A percentile compares a stretch with the other conserved stretches of the same genome.
Evolutionary conservation across 2,113 vertebrate genomes (phyloP).

Genomic region (Nesogale talazaci): DNA sequence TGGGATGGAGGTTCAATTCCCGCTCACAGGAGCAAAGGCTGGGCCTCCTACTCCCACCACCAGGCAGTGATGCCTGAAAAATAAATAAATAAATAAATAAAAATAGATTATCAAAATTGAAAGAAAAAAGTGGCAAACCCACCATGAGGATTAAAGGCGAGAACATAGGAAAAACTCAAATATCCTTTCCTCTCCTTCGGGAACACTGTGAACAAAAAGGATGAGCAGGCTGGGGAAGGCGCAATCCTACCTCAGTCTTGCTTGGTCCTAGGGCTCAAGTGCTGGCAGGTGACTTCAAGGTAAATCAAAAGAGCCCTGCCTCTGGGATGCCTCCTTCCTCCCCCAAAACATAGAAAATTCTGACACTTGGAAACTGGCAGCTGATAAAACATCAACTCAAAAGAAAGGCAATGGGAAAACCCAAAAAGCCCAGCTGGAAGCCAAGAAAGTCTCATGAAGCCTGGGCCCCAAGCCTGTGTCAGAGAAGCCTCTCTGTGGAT

Average conservation of each 20-base stretch:
- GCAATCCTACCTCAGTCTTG: not conserved
- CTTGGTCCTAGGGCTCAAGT: not conserved
- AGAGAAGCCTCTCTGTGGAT: not conserved
- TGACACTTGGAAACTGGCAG: not conserved
- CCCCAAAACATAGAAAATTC: not conserved
- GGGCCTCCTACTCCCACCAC: too few species aligned
- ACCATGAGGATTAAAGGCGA: not conserved
- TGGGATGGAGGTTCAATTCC: too few species aligned
- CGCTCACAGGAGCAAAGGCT: too few species aligned
- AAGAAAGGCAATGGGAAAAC: not conserved
- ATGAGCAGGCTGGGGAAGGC: not conserved
- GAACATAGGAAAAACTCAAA: not conserved
- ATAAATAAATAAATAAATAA: too few species aligned
- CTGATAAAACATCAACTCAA: not conserved
- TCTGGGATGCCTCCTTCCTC: not conserved
- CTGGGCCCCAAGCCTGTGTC: not conserved
- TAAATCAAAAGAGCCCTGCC: not conserved
- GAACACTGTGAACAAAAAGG: not conserved
- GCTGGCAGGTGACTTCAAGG: accelerated
- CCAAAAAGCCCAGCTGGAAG: not conserved
- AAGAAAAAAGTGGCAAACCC: not conserved
- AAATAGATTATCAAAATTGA: not conserved
- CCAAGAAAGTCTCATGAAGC: not conserved
- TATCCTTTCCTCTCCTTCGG: not conserved
- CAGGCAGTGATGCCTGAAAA: too few species aligned